phyloP scores from a whole-genome alignment of 2,888 invertebrate species.

The Rotaria socialis region DNA sequence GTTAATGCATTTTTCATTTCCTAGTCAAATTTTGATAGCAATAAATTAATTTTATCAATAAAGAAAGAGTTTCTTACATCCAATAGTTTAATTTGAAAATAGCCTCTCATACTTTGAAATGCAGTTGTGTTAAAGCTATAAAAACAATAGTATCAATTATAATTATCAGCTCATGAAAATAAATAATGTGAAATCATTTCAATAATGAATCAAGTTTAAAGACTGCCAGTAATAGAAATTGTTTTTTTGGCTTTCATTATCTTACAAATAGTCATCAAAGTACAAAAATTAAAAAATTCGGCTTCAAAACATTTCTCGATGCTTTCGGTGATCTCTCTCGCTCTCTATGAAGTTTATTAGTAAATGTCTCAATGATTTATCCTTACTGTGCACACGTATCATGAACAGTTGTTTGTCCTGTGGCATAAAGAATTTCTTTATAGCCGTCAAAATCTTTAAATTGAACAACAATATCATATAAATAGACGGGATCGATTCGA shows the following conservation, averaged over 20 bases:
- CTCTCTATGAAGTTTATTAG: not conserved
- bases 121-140: slow-evolving; percentile 53
- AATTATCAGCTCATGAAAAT: no score
- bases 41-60: not conserved
- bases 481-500: slow-evolving; percentile 51
- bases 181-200: no score
- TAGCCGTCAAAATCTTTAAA: slow-evolving; percentile 54
- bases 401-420: slow-evolving; percentile 54
- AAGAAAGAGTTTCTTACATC: not conserved
- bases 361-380: not conserved
- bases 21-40: slow-evolving; percentile 36
- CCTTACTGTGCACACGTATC: slow-evolving; percentile 52
- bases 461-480: slow-evolving; percentile 53
- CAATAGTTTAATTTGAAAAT: slow-evolving; percentile 51
- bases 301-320: no score
- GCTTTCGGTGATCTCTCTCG: no score
- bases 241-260: no score
- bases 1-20: slow-evolving; percentile 51
- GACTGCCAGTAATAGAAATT: no score
- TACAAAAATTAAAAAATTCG: no score
- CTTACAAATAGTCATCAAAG: no score
- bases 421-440: slow-evolving; percentile 50
- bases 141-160: not conserved
- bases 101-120: slow-evolving; percentile 54
- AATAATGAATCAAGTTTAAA: no score